These are phyloP conservation scores for Tragopan temminckii DNA, from an alignment of 2,797 vertebrate genomes.

Conservation along the genomic window DNA sequence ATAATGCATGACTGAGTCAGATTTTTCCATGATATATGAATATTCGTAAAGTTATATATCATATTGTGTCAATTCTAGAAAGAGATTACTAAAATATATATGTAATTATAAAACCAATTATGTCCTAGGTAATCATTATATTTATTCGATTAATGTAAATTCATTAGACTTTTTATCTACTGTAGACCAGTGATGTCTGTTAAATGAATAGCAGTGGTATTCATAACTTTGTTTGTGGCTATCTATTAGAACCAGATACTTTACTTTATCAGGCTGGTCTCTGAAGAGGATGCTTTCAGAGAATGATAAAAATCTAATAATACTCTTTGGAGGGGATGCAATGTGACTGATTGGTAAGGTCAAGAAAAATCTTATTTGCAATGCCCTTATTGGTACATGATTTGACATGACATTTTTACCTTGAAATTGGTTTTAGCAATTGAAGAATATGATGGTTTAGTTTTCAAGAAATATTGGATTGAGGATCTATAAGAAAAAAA, in stretches of 20 bases:
- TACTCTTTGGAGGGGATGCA: slow-evolving; percentile 80
- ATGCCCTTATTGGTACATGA: slow-evolving; percentile 84
- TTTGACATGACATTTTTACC: slow-evolving; percentile 87
- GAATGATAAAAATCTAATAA: slow-evolving; percentile 87
- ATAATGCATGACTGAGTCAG: slow-evolving; percentile 4
- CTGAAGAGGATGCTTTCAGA: slow-evolving; percentile 79
- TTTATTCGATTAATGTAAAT: slow-evolving; percentile 80
- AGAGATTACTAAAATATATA: not conserved
- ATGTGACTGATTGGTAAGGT: slow-evolving; percentile 85
- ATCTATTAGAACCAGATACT: slow-evolving; percentile 79
- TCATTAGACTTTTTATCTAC: slow-evolving; percentile 75
- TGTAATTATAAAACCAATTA: slow-evolving; percentile 31
- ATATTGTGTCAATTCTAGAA: not conserved
- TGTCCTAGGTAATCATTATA: slow-evolving; percentile 52
- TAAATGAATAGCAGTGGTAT: slow-evolving; percentile 83
- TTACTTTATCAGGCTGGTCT: slow-evolving; percentile 80
- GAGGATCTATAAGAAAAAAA: slow-evolving; percentile 77
- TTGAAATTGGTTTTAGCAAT: slow-evolving; percentile 84
- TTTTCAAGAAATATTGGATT: slow-evolving; percentile 84
- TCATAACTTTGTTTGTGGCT: slow-evolving; percentile 84
- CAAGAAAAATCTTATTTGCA: slow-evolving; percentile 85
- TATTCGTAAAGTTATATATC: slow-evolving; percentile 1
- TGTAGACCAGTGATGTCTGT: slow-evolving; percentile 74
- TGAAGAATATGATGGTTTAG: slow-evolving; percentile 82
- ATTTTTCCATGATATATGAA: not conserved